A percentile compares a stretch with the other conserved stretches of the same genome.
Evolutionary conservation across 2,888 invertebrate species (phyloP).

Genomic region (Formica aserva): DNA sequence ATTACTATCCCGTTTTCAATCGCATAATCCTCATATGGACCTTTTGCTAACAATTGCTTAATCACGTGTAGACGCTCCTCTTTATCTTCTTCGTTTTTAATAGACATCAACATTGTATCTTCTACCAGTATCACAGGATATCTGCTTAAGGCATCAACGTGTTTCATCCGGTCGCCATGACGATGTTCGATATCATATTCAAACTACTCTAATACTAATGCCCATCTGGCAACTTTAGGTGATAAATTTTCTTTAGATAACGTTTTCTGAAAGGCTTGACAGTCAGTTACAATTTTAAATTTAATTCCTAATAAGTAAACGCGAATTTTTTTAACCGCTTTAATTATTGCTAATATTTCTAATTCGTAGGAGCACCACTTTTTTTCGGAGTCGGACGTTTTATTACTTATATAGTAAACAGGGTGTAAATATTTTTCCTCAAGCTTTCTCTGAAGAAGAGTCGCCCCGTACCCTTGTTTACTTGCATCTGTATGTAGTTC

Average conservation of each 20-base stretch:
- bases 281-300: background rate
- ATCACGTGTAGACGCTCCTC: background rate
- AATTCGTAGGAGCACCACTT: constrained; percentile 73
- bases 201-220: constrained; percentile 24
- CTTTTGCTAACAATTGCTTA: background rate
- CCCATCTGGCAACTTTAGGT: constrained; percentile 13
- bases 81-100: background rate
- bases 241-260: constrained; percentile 2
- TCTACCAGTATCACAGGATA: background rate
- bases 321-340: constrained; percentile 68
- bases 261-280: constrained; percentile 14
- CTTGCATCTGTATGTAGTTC: constrained; percentile 64
- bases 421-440: constrained; percentile 46
- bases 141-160: constrained; percentile 31
- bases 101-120: background rate
- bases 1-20: background rate
- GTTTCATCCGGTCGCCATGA: background rate
- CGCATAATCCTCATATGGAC: background rate
- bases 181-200: constrained; percentile 39
- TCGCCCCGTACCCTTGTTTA: background rate
- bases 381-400: constrained; percentile 62
- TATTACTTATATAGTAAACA: constrained; percentile 50
- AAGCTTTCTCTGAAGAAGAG: constrained; percentile 23
- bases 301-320: constrained; percentile 70
- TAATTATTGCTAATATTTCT: constrained; percentile 74